A percentile compares a stretch with the other conserved stretches of the same genome.
phyloP scores from a whole-genome alignment of 2,797 vertebrate species.

The Leptatherina wallacei region DNA sequence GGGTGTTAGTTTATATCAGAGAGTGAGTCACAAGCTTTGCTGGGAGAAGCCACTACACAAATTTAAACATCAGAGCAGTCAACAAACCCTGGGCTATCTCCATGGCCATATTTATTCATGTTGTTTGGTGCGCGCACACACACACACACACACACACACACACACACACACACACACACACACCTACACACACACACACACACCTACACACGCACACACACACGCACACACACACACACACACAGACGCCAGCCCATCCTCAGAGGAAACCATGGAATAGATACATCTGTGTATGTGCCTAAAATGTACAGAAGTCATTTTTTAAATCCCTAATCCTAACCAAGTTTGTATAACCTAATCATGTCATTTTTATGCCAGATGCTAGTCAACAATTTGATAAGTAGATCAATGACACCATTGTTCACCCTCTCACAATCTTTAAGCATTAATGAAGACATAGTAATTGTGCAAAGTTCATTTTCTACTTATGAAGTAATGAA shows the following conservation, averaged over 20 bases:
- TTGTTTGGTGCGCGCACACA: constrained; percentile 56
- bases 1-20: constrained; percentile 57
- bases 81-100: constrained; percentile 72
- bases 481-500: not conserved
- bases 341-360: not conserved
- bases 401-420: not conserved
- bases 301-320: too few relatives aligned
- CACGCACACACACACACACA: constrained; percentile 20
- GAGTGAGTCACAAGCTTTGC: constrained; percentile 70
- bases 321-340: too few relatives aligned
- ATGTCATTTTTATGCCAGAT: not conserved
- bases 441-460: not conserved
- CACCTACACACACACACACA: too few relatives aligned
- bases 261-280: not conserved
- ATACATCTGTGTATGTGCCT: not conserved
- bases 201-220: constrained; percentile 44
- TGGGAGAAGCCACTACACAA: constrained; percentile 51
- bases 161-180: too few relatives aligned
- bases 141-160: constrained; percentile 22
- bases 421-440: not conserved
- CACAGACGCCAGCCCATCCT: not conserved
- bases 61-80: constrained; percentile 74
- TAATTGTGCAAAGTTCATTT: not conserved
- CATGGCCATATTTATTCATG: constrained; percentile 71
- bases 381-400: not conserved